Conservation (phyloP, 2,888 invertebrate species). For the Andrena chrysosceles region DNA sequence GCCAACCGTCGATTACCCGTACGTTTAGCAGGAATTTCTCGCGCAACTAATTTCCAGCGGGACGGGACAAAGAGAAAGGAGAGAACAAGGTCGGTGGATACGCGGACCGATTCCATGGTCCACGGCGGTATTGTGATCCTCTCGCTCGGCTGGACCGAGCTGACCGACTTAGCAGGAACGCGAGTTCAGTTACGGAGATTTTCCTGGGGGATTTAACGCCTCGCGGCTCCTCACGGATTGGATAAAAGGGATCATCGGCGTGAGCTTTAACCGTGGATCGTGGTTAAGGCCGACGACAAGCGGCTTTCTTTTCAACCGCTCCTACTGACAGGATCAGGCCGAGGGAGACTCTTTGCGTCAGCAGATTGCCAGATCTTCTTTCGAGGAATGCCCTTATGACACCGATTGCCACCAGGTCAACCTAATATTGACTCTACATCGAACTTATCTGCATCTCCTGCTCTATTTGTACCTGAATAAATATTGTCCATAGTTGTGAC, state of each 20-base stretch:
- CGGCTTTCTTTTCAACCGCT: constrained; percentile 66
- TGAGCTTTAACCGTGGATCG: constrained; percentile 74
- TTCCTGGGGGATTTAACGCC: constrained; percentile 83
- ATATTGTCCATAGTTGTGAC: neutral
- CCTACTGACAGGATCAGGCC: constrained; percentile 32
- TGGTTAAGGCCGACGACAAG: constrained; percentile 73
- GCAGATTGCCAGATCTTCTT: constrained; percentile 33
- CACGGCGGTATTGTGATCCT: constrained; percentile 73
- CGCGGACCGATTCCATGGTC: constrained; percentile 49
- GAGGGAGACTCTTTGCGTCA: constrained; percentile 51
- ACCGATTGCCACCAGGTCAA: constrained; percentile 16
- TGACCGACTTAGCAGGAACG: constrained; percentile 80
- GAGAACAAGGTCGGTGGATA: constrained; percentile 42
- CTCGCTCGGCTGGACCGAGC: constrained; percentile 77
- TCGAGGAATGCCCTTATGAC: neutral
- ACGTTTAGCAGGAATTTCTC: constrained; percentile 75
- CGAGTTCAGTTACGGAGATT: constrained; percentile 73
- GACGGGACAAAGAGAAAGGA: constrained; percentile 16
- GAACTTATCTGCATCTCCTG: neutral
- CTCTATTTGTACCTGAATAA: neutral
- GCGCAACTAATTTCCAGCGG: constrained; percentile 74
- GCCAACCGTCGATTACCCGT: constrained; percentile 63
- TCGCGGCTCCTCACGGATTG: constrained; percentile 77
- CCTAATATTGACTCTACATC: constrained; percentile 43
- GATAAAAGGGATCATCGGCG: constrained; percentile 78